Conservation (phyloP, 2,797 vertebrate species). For the Loriculus beryllinus region DNA sequence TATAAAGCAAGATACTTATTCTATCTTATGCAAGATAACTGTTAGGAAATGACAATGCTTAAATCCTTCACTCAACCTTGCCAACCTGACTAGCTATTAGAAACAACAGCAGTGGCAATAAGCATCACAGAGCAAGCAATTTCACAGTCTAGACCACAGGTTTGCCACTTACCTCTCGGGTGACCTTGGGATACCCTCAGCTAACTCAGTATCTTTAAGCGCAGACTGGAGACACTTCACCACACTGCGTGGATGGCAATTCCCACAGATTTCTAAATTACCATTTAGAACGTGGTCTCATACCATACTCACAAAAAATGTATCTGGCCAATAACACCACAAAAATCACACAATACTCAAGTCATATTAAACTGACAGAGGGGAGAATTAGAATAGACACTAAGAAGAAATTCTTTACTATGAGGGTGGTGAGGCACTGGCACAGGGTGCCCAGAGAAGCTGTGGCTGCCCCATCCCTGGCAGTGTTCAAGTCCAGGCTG, state of each 20-base stretch:
- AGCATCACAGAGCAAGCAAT: not conserved
- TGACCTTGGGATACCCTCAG: not conserved
- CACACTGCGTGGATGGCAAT: accelerated
- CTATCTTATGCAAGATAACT: not conserved
- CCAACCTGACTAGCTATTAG: not conserved
- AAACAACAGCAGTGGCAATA: not conserved
- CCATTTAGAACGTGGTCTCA: not conserved
- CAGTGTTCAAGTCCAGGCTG: not conserved
- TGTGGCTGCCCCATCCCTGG: not conserved
- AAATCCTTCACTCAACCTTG: not conserved
- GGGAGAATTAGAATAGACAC: not conserved
- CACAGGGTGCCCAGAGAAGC: not conserved
- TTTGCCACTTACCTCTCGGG: not conserved
- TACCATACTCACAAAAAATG: not conserved
- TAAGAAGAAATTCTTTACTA: not conserved
- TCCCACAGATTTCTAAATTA: not conserved
- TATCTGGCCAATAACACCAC: not conserved
- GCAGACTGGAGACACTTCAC: not conserved
- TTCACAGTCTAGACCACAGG: not conserved
- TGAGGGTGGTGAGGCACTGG: not conserved
- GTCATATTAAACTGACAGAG: not conserved
- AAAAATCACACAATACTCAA: not conserved
- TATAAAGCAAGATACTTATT: not conserved
- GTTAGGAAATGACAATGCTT: not conserved
- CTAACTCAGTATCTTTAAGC: not conserved